Conservation (phyloP, 2,113 vertebrate genomes). For the rabbit (Oryctolagus cuniculus) region DNA sequence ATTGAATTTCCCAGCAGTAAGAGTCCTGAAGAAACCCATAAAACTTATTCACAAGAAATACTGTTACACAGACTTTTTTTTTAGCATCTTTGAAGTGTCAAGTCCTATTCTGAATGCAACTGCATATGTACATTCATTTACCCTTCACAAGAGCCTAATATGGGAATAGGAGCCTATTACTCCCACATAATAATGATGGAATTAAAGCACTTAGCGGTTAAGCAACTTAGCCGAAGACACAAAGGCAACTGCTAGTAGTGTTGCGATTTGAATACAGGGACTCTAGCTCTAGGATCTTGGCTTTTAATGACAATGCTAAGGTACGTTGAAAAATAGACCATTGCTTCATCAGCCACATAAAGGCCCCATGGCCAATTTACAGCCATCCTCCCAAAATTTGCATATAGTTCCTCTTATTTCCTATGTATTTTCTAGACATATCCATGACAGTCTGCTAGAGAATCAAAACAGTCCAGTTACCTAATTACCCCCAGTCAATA, state of each 20-base stretch:
- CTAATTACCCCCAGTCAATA: neutral
- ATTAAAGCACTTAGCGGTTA: neutral
- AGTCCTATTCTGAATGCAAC: neutral
- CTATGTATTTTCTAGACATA: neutral
- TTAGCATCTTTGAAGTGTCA: neutral
- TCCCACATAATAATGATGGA: neutral
- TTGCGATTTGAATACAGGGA: neutral
- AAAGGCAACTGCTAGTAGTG: neutral
- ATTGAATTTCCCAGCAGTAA: neutral
- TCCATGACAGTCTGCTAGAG: neutral
- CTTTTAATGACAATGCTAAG: neutral
- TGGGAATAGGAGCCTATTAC: neutral
- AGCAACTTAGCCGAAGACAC: neutral
- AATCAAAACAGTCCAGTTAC: neutral
- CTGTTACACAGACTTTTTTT: neutral
- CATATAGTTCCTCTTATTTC: neutral
- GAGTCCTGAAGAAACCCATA: neutral
- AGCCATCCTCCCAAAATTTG: neutral
- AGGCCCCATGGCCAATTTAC: neutral
- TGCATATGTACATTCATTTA: neutral
- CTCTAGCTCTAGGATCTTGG: neutral
- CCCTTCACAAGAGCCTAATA: neutral
- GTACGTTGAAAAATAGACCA: neutral
- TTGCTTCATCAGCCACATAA: neutral
- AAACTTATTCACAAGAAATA: neutral